Percentiles rank a stretch among this genome's conserved stretches.
These are phyloP conservation scores for Nemoura dubitans DNA, from an alignment of 2,888 invertebrate genomes.

Conservation along the genomic window DNA sequence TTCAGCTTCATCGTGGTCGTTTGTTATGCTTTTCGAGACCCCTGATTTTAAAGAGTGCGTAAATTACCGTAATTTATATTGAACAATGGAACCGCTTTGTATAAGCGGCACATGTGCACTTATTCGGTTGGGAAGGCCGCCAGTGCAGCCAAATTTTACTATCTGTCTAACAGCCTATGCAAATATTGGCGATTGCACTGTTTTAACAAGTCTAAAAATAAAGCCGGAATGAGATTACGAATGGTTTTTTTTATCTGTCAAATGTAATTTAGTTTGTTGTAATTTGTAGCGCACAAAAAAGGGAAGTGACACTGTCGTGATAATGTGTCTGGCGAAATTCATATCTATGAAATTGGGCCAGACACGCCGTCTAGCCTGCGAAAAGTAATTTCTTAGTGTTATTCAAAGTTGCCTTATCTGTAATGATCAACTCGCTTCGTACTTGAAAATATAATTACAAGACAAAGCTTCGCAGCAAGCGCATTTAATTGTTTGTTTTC, in stretches of 20 bases:
- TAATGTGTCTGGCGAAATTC: not conserved
- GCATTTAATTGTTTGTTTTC: too few relatives aligned
- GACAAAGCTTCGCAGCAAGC: too few relatives aligned
- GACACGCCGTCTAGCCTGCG: not conserved
- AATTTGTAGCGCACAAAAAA: not conserved
- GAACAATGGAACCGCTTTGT: not conserved
- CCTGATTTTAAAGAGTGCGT: not conserved
- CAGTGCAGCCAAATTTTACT: conserved; percentile 3
- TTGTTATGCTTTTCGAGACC: not conserved
- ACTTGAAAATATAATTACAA: too few relatives aligned
- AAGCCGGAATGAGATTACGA: not conserved
- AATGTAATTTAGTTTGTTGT: not conserved
- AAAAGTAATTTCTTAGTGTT: not conserved
- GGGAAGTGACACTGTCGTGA: not conserved
- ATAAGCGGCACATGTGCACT: not conserved
- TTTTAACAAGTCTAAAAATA: not conserved
- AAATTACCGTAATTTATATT: not conserved
- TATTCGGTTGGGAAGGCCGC: not conserved
- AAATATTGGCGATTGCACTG: not conserved
- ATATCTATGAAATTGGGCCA: not conserved
- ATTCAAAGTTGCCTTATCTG: not conserved
- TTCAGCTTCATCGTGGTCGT: not conserved
- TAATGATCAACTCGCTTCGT: not conserved
- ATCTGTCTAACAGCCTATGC: not conserved
- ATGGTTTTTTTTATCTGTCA: not conserved